phyloP scores from a whole-genome alignment of 1,140 invertebrate genomes.

The Frieseomelitta varia region DNA sequence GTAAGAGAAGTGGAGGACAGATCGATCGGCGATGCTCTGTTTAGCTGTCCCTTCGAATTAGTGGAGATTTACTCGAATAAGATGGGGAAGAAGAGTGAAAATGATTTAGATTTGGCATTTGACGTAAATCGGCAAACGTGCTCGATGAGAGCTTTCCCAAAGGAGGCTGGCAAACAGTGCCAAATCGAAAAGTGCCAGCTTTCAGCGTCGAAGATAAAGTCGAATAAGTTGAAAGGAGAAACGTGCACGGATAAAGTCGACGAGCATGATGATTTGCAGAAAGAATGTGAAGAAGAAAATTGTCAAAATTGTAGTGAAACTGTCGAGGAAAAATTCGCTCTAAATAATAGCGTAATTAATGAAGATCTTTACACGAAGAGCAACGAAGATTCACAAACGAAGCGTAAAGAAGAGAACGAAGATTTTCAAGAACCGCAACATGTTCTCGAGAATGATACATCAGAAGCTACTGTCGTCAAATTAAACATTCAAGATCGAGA shows the following conservation, averaged over 20 bases:
- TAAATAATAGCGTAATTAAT: not conserved
- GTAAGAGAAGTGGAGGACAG: not conserved
- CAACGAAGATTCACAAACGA: not conserved
- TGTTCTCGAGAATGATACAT: not conserved
- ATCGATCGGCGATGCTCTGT: not conserved
- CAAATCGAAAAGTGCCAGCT: not conserved
- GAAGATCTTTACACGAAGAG: not conserved
- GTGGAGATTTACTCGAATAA: slow-evolving; percentile 12
- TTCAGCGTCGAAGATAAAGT: too few species aligned
- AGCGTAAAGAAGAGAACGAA: not conserved
- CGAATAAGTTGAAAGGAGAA: not conserved
- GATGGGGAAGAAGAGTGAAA: not conserved
- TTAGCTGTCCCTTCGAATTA: slow-evolving; percentile 11
- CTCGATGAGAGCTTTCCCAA: not conserved
- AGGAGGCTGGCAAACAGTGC: not conserved
- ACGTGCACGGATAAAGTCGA: not conserved
- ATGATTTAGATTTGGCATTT: too few species aligned
- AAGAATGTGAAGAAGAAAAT: not conserved
- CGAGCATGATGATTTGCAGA: not conserved
- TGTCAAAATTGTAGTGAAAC: not conserved
- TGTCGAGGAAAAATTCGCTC: not conserved
- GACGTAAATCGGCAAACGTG: not conserved
- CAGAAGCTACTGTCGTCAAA: not conserved
- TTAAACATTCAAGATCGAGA: not conserved
- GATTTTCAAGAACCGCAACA: not conserved